phyloP scores from a whole-genome alignment of 1,140 invertebrate genomes.

The Dendrolimus kikuchii region DNA sequence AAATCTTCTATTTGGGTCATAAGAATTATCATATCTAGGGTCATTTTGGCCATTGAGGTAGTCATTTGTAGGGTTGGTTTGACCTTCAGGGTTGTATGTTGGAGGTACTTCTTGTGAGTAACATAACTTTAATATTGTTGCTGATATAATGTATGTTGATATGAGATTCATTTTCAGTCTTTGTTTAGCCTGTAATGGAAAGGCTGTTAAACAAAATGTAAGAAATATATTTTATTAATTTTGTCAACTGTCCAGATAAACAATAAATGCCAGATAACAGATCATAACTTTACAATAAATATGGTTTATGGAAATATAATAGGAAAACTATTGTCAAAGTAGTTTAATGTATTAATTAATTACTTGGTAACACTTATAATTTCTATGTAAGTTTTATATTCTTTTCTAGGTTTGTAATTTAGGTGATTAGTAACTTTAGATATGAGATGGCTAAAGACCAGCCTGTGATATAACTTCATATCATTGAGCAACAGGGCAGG shows the following conservation, averaged over 20 bases:
- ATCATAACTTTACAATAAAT: too few species aligned
- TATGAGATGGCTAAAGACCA: too few species aligned
- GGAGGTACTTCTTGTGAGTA: constrained; percentile 41
- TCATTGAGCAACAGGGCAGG: too few species aligned
- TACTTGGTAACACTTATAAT: too few species aligned
- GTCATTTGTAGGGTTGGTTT: constrained; percentile 46
- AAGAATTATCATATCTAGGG: constrained; percentile 50
- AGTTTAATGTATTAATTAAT: too few species aligned
- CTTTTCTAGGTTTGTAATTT: constrained; percentile 1
- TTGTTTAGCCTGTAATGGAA: constrained; percentile 34
- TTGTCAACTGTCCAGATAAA: too few species aligned
- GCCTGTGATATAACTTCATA: too few species aligned
- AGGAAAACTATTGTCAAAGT: too few species aligned
- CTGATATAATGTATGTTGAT: constrained; percentile 27
- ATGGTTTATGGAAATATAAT: too few species aligned
- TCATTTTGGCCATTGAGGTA: constrained; percentile 32
- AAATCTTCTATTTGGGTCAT: constrained; percentile 41
- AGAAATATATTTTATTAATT: too few species aligned
- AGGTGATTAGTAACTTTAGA: background rate
- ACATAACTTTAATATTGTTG: constrained; percentile 33
- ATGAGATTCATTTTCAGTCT: constrained; percentile 64
- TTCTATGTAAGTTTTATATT: constrained; percentile 5
- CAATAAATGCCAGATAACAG: too few species aligned
- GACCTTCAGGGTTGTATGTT: constrained; percentile 42
- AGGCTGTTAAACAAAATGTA: background rate